Evolutionary conservation across 2,888 invertebrate genomes (phyloP).

Genomic region (Ennomos fuscantarius): DNA sequence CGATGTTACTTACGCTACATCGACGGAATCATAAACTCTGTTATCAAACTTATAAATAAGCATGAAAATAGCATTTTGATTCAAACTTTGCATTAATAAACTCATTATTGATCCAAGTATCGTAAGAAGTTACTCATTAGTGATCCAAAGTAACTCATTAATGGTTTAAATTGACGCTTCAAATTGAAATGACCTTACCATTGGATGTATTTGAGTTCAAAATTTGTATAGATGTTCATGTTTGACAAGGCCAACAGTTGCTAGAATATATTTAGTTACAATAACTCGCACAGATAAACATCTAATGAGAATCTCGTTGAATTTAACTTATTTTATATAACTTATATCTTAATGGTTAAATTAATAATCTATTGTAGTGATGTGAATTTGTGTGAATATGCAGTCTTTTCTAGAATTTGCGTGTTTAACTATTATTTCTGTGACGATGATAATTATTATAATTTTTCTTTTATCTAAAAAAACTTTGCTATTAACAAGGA

Average conservation of each 20-base stretch:
- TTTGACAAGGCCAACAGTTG: constrained; percentile 51
- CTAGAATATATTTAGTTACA: constrained; percentile 26
- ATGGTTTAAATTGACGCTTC: too few relatives aligned
- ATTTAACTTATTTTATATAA: constrained; percentile 1
- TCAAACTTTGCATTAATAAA: constrained; percentile 20
- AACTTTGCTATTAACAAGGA: too few relatives aligned
- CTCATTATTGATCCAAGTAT: neutral
- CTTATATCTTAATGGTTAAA: too few relatives aligned
- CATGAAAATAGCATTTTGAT: neutral
- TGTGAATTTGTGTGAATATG: too few relatives aligned
- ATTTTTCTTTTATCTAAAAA: too few relatives aligned
- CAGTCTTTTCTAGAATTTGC: too few relatives aligned
- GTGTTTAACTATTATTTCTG: too few relatives aligned
- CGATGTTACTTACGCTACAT: too few relatives aligned
- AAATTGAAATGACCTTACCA: constrained; percentile 52
- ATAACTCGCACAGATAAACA: constrained; percentile 11
- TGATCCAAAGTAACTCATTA: neutral
- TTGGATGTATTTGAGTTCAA: constrained; percentile 59
- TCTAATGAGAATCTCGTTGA: constrained; percentile 22
- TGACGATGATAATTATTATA: too few relatives aligned
- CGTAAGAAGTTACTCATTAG: neutral
- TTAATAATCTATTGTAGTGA: too few relatives aligned
- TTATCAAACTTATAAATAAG: too few relatives aligned
- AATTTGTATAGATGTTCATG: constrained; percentile 52
- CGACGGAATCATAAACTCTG: too few relatives aligned